Base-by-base conservation (phyloP, 2,888 invertebrate genomes). In the Melinaea menophilus region DNA sequence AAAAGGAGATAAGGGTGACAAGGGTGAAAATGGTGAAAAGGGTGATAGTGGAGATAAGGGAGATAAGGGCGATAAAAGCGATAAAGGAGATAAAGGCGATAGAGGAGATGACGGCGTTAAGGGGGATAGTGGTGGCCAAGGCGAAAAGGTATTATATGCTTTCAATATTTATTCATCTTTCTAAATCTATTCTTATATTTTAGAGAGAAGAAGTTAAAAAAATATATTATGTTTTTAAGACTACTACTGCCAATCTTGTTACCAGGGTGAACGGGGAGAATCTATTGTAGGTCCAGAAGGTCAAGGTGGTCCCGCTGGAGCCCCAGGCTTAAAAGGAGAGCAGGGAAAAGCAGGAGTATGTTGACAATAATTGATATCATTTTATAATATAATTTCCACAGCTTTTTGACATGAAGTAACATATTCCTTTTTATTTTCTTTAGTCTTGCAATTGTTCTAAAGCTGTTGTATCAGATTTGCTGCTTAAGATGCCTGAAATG, bases 251-350 rank as follows among this genome's bases (percentile, higher is more conserved):
- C 46, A 33, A 55, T 58, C 56, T 58, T 35, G 22, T 51, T 22
- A 51, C 22, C 51, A 84, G 84, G 85, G 84, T 54, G 77, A 76
- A 9, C 71, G 69, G 56, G 85, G 84, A 45, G 67, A 71, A n/a
- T 73, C 76, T 37, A 64, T 77, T 5, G 71, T 48, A 55, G 83
- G 81, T 2, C 66, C 68, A 0, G 84, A 91, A 59, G 96, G 96
- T 45, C 92, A 91, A 69, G 84, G 88, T 13, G 96, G 96, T 9
- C 64, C 63, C 41, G 58, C 45, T 59, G 95, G 95, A 12, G 79
- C 86, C 55, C 91, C 91, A n/a, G 95, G 95, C 2, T 81, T 83
- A 46, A 63, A 51, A 2, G 82, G 81, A 2, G 64, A 51, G 22
- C 73, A 68, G 66, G 84, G 84, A 54, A 72, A 76, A 45, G 61